Conservation (phyloP, 2,888 invertebrate species). For the Autographa pulchrina region DNA sequence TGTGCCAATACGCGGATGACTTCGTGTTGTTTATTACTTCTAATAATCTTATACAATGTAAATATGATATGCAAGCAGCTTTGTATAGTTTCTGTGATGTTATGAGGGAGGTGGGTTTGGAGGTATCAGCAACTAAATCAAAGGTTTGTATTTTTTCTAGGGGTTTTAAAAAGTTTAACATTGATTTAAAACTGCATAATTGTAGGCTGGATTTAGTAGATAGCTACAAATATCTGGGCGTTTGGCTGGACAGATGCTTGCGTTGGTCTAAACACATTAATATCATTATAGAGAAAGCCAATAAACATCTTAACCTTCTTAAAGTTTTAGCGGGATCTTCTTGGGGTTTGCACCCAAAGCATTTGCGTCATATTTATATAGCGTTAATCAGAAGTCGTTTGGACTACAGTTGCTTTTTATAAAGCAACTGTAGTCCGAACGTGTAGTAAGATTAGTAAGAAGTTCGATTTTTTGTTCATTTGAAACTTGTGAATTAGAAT, state of each 20-base stretch:
- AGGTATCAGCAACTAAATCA: conserved; percentile 5
- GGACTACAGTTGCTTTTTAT: conserved; percentile 12
- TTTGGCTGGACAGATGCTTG: conserved; percentile 9
- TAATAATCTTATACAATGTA: not conserved
- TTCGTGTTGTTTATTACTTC: not conserved
- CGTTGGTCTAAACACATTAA: conserved; percentile 1
- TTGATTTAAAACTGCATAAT: not conserved
- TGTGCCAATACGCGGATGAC: conserved; percentile 17
- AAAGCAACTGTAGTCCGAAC: not conserved
- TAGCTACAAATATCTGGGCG: conserved; percentile 9
- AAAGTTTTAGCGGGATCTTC: conserved; percentile 13
- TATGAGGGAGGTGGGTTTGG: not conserved
- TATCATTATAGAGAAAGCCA: not conserved
- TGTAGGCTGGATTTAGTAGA: not conserved
- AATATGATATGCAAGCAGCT: not conserved
- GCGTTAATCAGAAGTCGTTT: conserved; percentile 12
- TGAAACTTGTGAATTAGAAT: not conserved
- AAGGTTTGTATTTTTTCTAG: conserved; percentile 14
- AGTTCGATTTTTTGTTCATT: not conserved
- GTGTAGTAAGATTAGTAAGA: not conserved
- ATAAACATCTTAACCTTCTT: conserved; percentile 8
- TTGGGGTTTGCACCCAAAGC: conserved; percentile 17
- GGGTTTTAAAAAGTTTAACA: not conserved
- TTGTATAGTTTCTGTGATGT: not conserved
- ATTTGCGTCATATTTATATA: conserved; percentile 13